phyloP scores from a whole-genome alignment of 2,797 vertebrate species.

The Hydrocynus forskahlii region DNA sequence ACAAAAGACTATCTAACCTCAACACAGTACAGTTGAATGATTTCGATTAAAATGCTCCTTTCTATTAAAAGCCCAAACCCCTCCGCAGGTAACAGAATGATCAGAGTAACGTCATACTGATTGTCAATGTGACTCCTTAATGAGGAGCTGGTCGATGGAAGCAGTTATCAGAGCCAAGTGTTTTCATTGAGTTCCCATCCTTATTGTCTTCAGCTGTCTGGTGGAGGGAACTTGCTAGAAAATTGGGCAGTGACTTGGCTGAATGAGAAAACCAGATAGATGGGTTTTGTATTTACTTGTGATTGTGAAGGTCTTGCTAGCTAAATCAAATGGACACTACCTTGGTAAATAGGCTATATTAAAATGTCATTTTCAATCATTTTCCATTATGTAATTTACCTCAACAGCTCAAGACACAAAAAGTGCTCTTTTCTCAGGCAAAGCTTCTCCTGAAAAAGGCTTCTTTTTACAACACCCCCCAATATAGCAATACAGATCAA shows the following conservation, averaged over 20 bases:
- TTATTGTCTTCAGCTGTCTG: constrained; percentile 53
- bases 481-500: neutral
- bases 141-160: constrained; percentile 59
- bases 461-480: neutral
- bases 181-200: constrained; percentile 56
- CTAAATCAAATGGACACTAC: constrained; percentile 13
- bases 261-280: constrained; percentile 34
- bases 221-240: constrained; percentile 33
- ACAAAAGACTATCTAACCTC: neutral
- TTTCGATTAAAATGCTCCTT: constrained; percentile 7
- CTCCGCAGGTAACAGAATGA: constrained; percentile 50
- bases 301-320: neutral
- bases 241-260: constrained; percentile 35
- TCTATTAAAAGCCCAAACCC: neutral
- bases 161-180: constrained; percentile 52
- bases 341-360: constrained; percentile 12
- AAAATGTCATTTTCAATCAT: constrained; percentile 28
- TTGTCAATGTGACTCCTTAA: constrained; percentile 57
- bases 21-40: neutral
- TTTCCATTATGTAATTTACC: constrained; percentile 11
- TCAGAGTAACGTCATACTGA: constrained; percentile 53
- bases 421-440: neutral
- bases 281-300: constrained; percentile 45
- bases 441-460: neutral
- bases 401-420: neutral